Conservation (phyloP, 2,888 invertebrate species). For the Cerastoderma edule region DNA sequence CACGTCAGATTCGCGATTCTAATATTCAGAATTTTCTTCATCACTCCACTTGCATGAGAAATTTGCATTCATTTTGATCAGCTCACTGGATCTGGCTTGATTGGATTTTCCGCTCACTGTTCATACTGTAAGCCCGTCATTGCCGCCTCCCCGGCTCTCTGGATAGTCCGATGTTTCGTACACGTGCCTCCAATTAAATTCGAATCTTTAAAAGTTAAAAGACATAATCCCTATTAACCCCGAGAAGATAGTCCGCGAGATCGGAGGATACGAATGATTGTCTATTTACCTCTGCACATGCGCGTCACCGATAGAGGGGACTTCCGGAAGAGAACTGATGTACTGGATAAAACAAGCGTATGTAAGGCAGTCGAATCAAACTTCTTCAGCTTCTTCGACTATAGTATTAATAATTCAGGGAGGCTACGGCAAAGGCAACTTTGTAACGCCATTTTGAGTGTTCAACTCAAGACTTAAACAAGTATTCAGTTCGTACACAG, state of each 20-base stretch:
- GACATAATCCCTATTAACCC: slow-evolving; percentile 63
- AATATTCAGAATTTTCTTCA: slow-evolving; percentile 62
- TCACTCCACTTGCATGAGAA: slow-evolving; percentile 57
- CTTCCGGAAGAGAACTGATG: too few relatives aligned
- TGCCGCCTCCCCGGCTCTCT: slow-evolving; percentile 37
- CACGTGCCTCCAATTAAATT: slow-evolving; percentile 65
- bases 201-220: slow-evolving; percentile 63
- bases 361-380: too few relatives aligned
- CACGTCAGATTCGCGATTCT: slow-evolving; percentile 61
- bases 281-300: slow-evolving; percentile 4
- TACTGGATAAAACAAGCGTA: too few relatives aligned
- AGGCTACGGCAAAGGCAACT: too few relatives aligned
- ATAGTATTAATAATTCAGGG: too few relatives aligned
- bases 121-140: slow-evolving; percentile 44
- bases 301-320: too few relatives aligned
- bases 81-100: slow-evolving; percentile 51
- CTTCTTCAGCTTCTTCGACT: too few relatives aligned
- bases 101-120: slow-evolving; percentile 61
- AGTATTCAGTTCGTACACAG: too few relatives aligned
- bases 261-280: slow-evolving; percentile 39
- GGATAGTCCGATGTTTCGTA: slow-evolving; percentile 52
- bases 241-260: slow-evolving; percentile 34
- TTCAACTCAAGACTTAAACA: too few relatives aligned
- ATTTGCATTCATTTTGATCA: slow-evolving; percentile 63
- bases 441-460: too few relatives aligned